phyloP scores from a whole-genome alignment of 2,888 invertebrate genomes.

The Brachycybe producta region DNA sequence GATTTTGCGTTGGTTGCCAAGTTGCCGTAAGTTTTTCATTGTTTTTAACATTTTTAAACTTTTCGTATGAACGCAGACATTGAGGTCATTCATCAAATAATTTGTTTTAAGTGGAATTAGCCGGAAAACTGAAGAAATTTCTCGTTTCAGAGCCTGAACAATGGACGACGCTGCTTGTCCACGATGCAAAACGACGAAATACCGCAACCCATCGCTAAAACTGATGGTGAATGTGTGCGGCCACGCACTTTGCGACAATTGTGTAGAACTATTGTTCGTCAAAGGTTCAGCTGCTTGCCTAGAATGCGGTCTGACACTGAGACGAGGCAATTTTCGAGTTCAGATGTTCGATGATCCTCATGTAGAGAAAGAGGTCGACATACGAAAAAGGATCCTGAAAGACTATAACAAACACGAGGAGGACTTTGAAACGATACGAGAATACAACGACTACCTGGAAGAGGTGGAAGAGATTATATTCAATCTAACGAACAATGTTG shows the following conservation, averaged over 20 bases:
- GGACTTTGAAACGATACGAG: constrained; percentile 67
- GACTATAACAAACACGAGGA: constrained; percentile 93
- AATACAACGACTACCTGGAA: constrained; percentile 94
- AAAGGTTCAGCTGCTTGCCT: constrained; percentile 95
- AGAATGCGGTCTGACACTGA: constrained; percentile 75
- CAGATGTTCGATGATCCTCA: constrained; percentile 92
- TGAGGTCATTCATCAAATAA: too few relatives aligned
- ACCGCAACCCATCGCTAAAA: constrained; percentile 88
- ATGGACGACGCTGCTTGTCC: constrained; percentile 42
- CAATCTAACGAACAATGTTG: constrained; percentile 79
- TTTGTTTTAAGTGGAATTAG: too few relatives aligned
- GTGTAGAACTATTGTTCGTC: constrained; percentile 87
- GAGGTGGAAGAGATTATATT: constrained; percentile 83
- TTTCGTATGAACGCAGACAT: too few relatives aligned
- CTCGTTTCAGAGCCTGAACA: too few relatives aligned
- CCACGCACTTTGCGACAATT: constrained; percentile 92
- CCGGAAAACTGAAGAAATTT: too few relatives aligned
- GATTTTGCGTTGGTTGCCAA: too few relatives aligned
- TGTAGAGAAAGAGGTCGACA: constrained; percentile 96
- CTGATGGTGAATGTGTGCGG: constrained; percentile 98
- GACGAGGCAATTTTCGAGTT: constrained; percentile 78
- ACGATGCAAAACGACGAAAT: constrained; percentile 53
- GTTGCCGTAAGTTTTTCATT: too few relatives aligned
- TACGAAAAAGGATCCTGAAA: constrained; percentile 69
- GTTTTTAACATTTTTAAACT: too few relatives aligned